These are phyloP conservation scores for Choristoneura fumiferana DNA, from an alignment of 1,140 invertebrate species.

Conservation along the genomic window DNA sequence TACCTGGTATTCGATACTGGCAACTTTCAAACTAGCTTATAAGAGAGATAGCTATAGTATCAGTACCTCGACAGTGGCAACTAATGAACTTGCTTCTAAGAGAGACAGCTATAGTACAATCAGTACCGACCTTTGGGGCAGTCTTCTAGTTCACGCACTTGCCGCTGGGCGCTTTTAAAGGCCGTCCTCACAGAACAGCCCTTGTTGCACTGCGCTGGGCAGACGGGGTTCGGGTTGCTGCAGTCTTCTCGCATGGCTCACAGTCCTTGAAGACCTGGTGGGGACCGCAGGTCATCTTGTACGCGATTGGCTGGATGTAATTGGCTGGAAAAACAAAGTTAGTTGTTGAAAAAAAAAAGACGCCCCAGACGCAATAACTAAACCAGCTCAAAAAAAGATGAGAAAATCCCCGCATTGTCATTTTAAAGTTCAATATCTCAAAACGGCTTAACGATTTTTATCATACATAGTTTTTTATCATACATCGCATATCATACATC, in stretches of 20 bases:
- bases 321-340: conserved; percentile 22
- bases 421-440: no score
- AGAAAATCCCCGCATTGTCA: no score
- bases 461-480: no score
- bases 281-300: conserved; percentile 30
- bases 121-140: conserved; percentile 47
- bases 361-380: no score
- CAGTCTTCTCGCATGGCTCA: conserved; percentile 44
- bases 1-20: no score
- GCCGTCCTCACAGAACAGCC: conserved; percentile 52
- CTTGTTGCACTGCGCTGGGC: conserved; percentile 27
- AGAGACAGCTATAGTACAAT: no score
- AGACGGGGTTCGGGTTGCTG: conserved; percentile 34
- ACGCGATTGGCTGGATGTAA: conserved; percentile 19
- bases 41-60: neutral
- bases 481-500: no score
- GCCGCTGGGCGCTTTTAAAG: conserved; percentile 39
- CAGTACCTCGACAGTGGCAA: no score
- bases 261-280: conserved; percentile 41
- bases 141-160: conserved; percentile 38
- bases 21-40: neutral
- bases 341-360: neutral
- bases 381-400: no score
- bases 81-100: no score
- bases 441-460: no score